Conservation (phyloP, 1,140 invertebrate species). For the Argopecten irradians region DNA sequence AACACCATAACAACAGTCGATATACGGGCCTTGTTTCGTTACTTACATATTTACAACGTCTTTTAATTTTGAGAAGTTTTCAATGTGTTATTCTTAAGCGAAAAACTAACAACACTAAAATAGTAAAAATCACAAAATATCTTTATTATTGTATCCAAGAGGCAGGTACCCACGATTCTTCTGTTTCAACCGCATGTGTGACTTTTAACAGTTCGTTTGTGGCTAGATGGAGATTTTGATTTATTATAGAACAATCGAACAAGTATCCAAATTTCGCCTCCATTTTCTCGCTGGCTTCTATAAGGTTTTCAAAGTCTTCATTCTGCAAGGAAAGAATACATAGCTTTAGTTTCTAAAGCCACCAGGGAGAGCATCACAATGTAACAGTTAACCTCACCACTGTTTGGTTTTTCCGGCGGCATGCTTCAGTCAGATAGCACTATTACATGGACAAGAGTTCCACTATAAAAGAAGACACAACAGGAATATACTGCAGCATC, state of each 20-base stretch:
- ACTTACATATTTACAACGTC: no score
- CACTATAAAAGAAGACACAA: no score
- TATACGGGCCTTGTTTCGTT: no score
- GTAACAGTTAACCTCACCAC: no score
- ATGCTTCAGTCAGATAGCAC: no score
- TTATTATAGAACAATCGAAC: constrained; percentile 94
- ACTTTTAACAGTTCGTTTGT: constrained; percentile 93
- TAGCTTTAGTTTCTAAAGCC: no score
- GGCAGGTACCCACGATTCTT: constrained; percentile 98
- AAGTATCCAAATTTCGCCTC: constrained; percentile 95
- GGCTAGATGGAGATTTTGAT: constrained; percentile 95
- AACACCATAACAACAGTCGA: no score
- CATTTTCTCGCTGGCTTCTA: constrained; percentile 93
- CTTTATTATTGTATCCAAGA: constrained; percentile 91
- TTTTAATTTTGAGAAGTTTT: no score
- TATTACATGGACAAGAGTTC: no score
- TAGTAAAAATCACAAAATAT: not conserved
- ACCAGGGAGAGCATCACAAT: no score
- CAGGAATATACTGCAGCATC: no score
- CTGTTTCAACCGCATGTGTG: constrained; percentile 90
- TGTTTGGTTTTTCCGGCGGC: no score
- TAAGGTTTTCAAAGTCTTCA: constrained; percentile 91
- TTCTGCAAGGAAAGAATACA: constrained; percentile 83
- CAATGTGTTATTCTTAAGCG: not conserved
- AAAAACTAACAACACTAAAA: not conserved